phyloP scores from a whole-genome alignment of 2,888 invertebrate species.

The Nymphalis polychloros region DNA sequence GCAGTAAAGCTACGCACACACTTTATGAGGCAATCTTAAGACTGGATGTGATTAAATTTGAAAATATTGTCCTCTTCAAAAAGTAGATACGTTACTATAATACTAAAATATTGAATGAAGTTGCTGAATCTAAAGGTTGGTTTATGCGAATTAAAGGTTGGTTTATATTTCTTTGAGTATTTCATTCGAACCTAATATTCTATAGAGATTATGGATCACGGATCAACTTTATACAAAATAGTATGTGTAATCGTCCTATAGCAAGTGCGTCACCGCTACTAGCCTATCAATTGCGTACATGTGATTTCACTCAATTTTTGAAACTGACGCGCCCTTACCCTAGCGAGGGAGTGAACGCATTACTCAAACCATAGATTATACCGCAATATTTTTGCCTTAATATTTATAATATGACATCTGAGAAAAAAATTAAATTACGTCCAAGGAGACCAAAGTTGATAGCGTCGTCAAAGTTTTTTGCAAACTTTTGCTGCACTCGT shows the following conservation, averaged over 20 bases:
- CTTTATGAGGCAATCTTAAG: conserved; percentile 21
- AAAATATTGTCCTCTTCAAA: background rate
- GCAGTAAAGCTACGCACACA: conserved; percentile 50
- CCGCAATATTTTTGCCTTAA: conserved; percentile 42
- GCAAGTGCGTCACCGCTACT: conserved; percentile 45
- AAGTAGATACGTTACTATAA: too few relatives aligned
- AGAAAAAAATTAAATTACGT: conserved; percentile 29
- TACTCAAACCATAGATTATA: conserved; percentile 69
- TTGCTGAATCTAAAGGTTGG: too few relatives aligned
- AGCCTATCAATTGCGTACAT: conserved; percentile 76
- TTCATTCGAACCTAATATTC: background rate
- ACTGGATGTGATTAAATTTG: background rate
- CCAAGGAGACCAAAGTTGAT: conserved; percentile 39
- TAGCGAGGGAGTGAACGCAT: conserved; percentile 58
- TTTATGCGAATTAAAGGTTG: too few relatives aligned
- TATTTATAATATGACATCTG: conserved; percentile 34
- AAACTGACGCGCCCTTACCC: conserved; percentile 74
- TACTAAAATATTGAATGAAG: too few relatives aligned
- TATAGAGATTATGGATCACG: background rate
- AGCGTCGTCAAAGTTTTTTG: conserved; percentile 1
- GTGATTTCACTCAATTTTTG: conserved; percentile 80
- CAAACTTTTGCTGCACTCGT: background rate
- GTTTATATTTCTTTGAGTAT: too few relatives aligned
- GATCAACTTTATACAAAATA: background rate
- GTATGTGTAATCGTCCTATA: conserved; percentile 2